A percentile compares a stretch with the other conserved stretches of the same genome.
Evolutionary conservation across 1,140 invertebrate genomes (phyloP).

Genomic region (Bombus turneri): DNA sequence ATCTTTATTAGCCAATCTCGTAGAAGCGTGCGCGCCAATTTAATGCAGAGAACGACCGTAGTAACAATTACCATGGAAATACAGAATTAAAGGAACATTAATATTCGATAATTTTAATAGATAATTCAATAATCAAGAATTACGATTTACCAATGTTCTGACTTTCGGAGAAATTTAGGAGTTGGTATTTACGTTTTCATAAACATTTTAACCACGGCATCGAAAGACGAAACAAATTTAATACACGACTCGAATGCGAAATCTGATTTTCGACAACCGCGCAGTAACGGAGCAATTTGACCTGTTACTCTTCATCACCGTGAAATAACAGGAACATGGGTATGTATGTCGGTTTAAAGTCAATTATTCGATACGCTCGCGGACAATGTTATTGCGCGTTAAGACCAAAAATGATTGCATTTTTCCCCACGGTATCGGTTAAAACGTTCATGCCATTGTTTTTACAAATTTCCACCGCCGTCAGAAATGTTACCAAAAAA

Average conservation of each 20-base stretch:
- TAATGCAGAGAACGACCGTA: background rate
- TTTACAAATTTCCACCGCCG: background rate
- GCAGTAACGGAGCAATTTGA: background rate
- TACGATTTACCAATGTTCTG: background rate
- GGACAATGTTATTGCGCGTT: background rate
- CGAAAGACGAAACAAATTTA: constrained; percentile 19
- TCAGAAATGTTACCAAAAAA: background rate
- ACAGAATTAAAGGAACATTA: constrained; percentile 1
- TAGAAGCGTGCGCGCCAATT: background rate
- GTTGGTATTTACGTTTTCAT: background rate
- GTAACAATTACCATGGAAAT: constrained; percentile 8
- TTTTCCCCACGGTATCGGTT: background rate
- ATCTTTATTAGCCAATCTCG: background rate
- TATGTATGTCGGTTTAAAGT: background rate
- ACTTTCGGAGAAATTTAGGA: background rate
- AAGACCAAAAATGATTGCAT: constrained; percentile 4
- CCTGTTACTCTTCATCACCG: background rate
- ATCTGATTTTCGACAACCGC: background rate
- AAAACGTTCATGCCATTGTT: background rate
- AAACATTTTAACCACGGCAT: background rate
- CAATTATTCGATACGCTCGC: background rate
- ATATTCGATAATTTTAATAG: background rate
- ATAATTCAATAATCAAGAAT: background rate
- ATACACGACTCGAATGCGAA: background rate
- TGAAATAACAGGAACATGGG: background rate